Percentiles rank a stretch among this genome's conserved stretches.
Conservation (phyloP, 1,140 invertebrate genomes). For the Stegodyphus mimosarum region DNA sequence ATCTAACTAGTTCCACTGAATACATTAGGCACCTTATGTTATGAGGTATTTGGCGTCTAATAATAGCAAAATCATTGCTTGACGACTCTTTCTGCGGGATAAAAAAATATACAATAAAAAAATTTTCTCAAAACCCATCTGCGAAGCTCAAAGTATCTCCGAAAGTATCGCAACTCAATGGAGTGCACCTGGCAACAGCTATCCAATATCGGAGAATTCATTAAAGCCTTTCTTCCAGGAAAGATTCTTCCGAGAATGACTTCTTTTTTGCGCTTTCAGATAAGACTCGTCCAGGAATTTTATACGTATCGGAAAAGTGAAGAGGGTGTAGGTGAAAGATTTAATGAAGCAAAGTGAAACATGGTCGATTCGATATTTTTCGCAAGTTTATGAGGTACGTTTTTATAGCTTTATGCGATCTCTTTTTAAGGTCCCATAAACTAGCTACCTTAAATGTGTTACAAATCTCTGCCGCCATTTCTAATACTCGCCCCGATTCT, state of each 20-base stretch:
- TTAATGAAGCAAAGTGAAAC: conserved; percentile 13
- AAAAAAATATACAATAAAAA: conserved; percentile 7
- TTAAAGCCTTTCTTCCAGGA: conserved; percentile 17
- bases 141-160: neutral
- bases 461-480: too few relatives aligned
- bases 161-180: conserved; percentile 10
- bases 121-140: neutral
- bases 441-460: too few relatives aligned
- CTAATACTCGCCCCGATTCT: too few relatives aligned
- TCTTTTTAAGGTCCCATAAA: too few relatives aligned
- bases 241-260: neutral
- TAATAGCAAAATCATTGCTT: conserved; percentile 3
- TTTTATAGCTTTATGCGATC: too few relatives aligned
- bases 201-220: conserved; percentile 33
- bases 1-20: too few relatives aligned
- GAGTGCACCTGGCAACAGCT: conserved; percentile 21
- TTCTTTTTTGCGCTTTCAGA: neutral
- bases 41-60: too few relatives aligned
- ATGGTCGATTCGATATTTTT: too few relatives aligned
- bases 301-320: neutral
- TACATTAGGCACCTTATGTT: too few relatives aligned
- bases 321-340: neutral
- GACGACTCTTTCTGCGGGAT: conserved; percentile 1
- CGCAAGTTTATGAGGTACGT: too few relatives aligned
- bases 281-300: neutral